phyloP scores from a whole-genome alignment of 2,113 vertebrate species.

The Herpailurus yagouaroundi region DNA sequence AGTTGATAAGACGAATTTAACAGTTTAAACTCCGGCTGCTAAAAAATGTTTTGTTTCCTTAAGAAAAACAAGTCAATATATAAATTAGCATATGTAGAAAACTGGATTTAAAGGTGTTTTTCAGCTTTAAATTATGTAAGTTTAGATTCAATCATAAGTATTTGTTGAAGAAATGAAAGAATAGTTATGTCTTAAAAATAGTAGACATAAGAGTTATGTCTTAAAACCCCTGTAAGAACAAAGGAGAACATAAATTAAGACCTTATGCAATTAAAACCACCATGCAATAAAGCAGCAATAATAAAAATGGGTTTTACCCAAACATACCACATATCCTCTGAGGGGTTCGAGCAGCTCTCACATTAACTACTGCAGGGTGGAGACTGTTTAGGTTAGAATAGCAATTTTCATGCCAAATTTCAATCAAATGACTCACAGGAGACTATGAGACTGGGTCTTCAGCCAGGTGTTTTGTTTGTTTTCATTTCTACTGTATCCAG shows the following conservation, averaged over 20 bases:
- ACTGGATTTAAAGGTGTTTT: not conserved
- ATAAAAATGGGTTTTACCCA: slow-evolving; percentile 46
- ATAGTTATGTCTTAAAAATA: not conserved
- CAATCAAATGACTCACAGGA: not conserved
- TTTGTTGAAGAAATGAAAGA: slow-evolving; percentile 24
- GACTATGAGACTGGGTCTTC: not conserved
- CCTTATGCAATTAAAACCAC: not conserved
- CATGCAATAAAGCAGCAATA: not conserved
- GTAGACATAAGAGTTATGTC: not conserved
- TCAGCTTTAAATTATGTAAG: not conserved
- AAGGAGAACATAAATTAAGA: slow-evolving; percentile 23
- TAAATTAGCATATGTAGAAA: not conserved
- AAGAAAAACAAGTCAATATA: slow-evolving; percentile 11
- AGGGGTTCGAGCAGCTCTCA: not conserved
- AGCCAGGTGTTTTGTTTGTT: not conserved
- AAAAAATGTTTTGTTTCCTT: not conserved
- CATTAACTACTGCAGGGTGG: not conserved
- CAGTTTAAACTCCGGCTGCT: slow-evolving; percentile 12
- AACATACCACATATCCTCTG: not conserved
- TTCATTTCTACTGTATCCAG: slow-evolving; percentile 35
- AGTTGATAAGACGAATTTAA: slow-evolving; percentile 9
- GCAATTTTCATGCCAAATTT: slow-evolving; percentile 37
- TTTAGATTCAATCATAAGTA: slow-evolving; percentile 6
- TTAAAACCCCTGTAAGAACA: slow-evolving; percentile 24
- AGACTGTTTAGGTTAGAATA: not conserved